Conservation (phyloP, 1,140 invertebrate genomes). For the Lanistes nyassanus region DNA sequence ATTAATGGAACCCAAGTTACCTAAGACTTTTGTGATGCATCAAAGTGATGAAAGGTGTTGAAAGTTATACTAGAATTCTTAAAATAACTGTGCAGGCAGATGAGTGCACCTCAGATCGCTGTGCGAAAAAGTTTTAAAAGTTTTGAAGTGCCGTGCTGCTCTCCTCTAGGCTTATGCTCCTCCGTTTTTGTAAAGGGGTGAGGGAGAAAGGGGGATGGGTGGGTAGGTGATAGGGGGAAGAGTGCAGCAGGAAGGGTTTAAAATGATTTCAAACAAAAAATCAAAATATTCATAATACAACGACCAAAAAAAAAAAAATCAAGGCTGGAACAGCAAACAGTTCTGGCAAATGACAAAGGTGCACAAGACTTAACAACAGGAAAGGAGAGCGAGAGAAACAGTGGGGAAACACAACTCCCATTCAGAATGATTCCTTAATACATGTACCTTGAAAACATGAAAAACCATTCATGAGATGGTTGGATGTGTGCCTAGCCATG, state of each 20-base stretch:
- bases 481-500: constrained; percentile 7
- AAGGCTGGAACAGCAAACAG: constrained; percentile 16
- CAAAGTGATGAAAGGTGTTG: too few relatives aligned
- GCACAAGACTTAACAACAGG: constrained; percentile 2
- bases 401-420: background rate
- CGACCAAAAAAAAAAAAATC: constrained; percentile 18
- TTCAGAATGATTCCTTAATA: background rate
- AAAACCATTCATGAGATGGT: constrained; percentile 15
- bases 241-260: background rate
- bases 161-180: too few relatives aligned
- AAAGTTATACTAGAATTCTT: too few relatives aligned
- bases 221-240: background rate
- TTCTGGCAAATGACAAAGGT: constrained; percentile 7
- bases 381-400: constrained; percentile 1
- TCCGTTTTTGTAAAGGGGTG: too few relatives aligned
- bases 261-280: background rate
- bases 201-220: background rate
- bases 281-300: constrained; percentile 1
- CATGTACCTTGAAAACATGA: constrained; percentile 13
- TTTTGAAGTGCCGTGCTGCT: too few relatives aligned
- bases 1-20: too few relatives aligned
- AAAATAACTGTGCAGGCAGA: too few relatives aligned
- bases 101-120: too few relatives aligned
- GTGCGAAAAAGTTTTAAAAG: too few relatives aligned
- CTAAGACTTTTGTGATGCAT: too few relatives aligned